Conservation (phyloP, 2,888 invertebrate species). For the Trilocha varians region DNA sequence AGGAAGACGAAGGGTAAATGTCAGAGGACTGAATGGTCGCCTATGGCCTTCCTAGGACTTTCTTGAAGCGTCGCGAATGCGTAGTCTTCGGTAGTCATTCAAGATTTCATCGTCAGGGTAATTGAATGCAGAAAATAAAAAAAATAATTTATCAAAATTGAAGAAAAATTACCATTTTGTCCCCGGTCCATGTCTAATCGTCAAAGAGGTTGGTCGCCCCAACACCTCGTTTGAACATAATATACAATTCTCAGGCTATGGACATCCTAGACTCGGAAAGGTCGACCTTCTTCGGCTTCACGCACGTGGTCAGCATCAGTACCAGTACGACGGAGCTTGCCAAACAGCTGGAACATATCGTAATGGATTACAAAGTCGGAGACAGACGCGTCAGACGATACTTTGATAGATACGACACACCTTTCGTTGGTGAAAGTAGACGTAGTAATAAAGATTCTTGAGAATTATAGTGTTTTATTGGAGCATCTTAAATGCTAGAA, state of each 20-base stretch:
- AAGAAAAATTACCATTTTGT: too few species aligned
- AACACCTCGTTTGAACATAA: too few species aligned
- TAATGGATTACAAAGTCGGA: constrained; percentile 26
- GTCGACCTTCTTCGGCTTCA: constrained; percentile 43
- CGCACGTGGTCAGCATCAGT: constrained; percentile 33
- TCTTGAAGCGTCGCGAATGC: too few species aligned
- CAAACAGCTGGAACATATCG: constrained; percentile 29
- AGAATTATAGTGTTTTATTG: not conserved
- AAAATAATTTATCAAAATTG: too few species aligned
- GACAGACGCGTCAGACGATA: constrained; percentile 47
- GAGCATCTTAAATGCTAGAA: not conserved
- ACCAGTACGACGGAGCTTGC: constrained; percentile 33
- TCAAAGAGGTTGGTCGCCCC: too few species aligned
- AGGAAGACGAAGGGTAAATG: too few species aligned
- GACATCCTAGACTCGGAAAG: constrained; percentile 40
- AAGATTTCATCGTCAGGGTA: too few species aligned
- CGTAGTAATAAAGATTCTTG: not conserved
- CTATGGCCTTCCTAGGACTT: too few species aligned
- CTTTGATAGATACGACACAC: constrained; percentile 44
- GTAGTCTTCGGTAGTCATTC: too few species aligned
- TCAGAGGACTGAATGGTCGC: too few species aligned
- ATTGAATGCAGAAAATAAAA: too few species aligned
- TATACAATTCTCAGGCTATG: constrained; percentile 20
- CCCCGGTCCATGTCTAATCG: too few species aligned
- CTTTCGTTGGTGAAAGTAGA: constrained; percentile 27